Conservation (phyloP, 2,888 invertebrate genomes). For the Nemurella pictetii region DNA sequence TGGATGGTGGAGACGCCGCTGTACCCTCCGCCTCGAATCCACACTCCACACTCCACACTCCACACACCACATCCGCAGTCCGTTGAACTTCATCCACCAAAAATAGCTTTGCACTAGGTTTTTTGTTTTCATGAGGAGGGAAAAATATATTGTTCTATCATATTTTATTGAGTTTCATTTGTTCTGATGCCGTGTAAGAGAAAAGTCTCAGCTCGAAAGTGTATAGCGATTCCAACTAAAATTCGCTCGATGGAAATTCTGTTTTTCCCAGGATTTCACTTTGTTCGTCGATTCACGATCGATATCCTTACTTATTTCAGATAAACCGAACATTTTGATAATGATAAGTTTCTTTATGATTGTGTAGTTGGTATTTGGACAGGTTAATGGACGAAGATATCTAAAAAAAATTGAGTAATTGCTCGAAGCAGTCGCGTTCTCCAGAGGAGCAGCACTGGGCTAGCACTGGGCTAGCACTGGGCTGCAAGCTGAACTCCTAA, state of each 20-base stretch:
- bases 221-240: background rate
- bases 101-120: background rate
- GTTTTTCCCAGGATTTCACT: background rate
- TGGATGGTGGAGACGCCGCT: too few relatives aligned
- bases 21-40: too few relatives aligned
- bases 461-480: constrained; percentile 10
- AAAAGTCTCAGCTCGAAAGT: background rate
- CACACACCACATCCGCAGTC: background rate
- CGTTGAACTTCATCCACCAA: background rate
- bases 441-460: background rate
- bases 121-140: background rate
- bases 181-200: background rate
- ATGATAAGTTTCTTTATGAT: constrained; percentile 17
- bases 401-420: constrained; percentile 23
- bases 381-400: constrained; percentile 16
- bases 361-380: constrained; percentile 22
- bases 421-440: background rate
- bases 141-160: background rate
- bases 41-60: background rate
- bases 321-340: background rate
- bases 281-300: background rate
- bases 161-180: background rate
- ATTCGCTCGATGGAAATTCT: background rate
- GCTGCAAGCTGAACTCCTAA: constrained; percentile 35
- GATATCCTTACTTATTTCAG: background rate